Conservation (phyloP, 2,797 vertebrate genomes). For the Melopsittacus undulatus region DNA sequence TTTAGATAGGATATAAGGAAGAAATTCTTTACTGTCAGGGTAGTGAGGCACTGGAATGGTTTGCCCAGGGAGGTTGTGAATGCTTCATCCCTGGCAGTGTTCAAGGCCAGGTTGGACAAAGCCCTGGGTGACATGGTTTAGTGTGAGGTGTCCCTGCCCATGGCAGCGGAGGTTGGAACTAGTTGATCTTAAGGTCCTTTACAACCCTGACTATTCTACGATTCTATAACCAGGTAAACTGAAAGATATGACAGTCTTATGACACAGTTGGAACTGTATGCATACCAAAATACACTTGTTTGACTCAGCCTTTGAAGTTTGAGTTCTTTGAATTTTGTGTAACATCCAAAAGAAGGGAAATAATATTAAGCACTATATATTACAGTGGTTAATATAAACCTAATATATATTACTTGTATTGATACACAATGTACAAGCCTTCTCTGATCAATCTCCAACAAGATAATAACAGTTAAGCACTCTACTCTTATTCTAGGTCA, state of each 20-base stretch:
- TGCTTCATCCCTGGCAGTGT: too few relatives aligned
- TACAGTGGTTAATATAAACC: not conserved
- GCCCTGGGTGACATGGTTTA: too few relatives aligned
- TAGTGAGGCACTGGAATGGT: too few relatives aligned
- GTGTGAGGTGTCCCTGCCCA: too few relatives aligned
- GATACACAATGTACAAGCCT: not conserved
- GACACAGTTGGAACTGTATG: not conserved
- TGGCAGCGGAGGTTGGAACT: too few relatives aligned
- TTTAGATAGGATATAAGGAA: too few relatives aligned
- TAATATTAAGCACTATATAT: not conserved
- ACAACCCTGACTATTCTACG: too few relatives aligned
- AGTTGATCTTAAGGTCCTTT: too few relatives aligned
- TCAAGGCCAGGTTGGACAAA: too few relatives aligned
- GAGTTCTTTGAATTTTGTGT: not conserved
- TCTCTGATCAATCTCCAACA: not conserved
- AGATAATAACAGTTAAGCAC: not conserved
- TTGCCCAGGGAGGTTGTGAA: too few relatives aligned
- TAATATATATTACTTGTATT: not conserved
- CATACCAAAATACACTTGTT: not conserved
- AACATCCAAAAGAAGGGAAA: not conserved
- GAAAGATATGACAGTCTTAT: not conserved
- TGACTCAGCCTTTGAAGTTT: not conserved
- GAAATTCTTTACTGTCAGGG: too few relatives aligned
- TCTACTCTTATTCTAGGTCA: not conserved
- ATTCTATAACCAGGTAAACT: not conserved